These are phyloP conservation scores for Xenopus petersii DNA, from an alignment of 2,797 vertebrate species.

Conservation along the genomic window DNA sequence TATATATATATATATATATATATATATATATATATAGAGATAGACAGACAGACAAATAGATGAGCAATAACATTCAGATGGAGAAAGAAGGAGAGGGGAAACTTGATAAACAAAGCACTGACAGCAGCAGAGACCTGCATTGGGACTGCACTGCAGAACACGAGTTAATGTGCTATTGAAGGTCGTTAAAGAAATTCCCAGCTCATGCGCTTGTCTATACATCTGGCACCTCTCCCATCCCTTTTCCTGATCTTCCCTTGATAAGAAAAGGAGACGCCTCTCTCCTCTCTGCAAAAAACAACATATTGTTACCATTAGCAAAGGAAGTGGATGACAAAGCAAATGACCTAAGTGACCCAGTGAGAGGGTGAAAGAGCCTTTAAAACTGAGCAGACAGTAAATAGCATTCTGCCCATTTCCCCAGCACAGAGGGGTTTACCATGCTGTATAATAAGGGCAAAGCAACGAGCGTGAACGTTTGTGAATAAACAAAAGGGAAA, in stretches of 20 bases:
- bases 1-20: too few relatives aligned
- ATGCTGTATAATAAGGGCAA: too few relatives aligned
- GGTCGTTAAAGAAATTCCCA: constrained; percentile 38
- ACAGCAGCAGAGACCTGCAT: too few relatives aligned
- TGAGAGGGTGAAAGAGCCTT: not conserved
- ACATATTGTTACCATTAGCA: not conserved
- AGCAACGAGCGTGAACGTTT: too few relatives aligned
- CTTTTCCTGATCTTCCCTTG: not conserved
- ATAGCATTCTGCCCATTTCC: not conserved
- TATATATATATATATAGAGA: too few relatives aligned
- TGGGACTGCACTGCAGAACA: constrained; percentile 18
- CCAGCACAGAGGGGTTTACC: not conserved
- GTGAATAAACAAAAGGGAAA: too few relatives aligned
- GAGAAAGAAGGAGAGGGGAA: not conserved
- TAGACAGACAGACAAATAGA: too few relatives aligned
- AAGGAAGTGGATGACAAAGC: not conserved
- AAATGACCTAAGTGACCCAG: not conserved
- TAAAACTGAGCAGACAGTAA: not conserved
- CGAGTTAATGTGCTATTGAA: constrained; percentile 19
- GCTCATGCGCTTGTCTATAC: constrained; percentile 20
- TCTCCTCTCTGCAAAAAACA: not conserved
- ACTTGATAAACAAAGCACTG: not conserved
- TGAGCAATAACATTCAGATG: too few relatives aligned
- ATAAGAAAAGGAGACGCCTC: constrained; percentile 3
- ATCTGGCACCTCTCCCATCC: constrained; percentile 31